These are phyloP conservation scores for Hepsetus odoe DNA, from an alignment of 2,113 vertebrate genomes.

Conservation along the genomic window DNA sequence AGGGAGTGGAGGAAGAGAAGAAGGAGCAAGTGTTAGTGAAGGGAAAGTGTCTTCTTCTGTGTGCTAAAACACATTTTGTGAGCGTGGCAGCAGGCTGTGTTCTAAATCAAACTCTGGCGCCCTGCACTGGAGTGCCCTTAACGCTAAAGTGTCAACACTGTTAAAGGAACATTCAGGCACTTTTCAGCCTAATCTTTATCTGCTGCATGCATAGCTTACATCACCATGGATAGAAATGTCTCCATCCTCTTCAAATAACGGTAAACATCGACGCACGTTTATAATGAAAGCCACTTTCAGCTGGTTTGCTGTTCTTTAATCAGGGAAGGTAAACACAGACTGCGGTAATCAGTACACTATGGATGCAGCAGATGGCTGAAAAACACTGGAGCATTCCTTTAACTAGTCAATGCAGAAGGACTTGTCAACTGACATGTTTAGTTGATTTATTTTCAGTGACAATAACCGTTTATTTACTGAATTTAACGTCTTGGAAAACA, in stretches of 20 bases:
- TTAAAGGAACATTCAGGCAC: not conserved
- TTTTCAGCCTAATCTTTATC: not conserved
- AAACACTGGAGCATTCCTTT: not conserved
- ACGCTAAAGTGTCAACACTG: not conserved
- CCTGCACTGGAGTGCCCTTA: not conserved
- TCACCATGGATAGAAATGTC: not conserved
- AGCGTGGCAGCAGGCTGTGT: constrained; percentile 2
- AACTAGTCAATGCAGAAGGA: not conserved
- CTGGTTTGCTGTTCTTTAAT: not conserved
- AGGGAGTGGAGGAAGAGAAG: constrained; percentile 47
- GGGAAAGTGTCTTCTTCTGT: constrained; percentile 7
- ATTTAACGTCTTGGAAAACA: too few species aligned
- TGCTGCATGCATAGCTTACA: not conserved
- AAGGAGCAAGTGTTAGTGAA: constrained; percentile 43
- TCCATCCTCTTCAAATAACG: not conserved
- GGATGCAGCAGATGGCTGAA: not conserved
- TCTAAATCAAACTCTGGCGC: constrained; percentile 3
- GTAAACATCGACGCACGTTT: too few species aligned
- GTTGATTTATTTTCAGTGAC: too few species aligned
- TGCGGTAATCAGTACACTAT: not conserved
- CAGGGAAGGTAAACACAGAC: not conserved
- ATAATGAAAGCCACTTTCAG: not conserved
- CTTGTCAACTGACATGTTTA: too few species aligned
- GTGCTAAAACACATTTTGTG: constrained; percentile 20
- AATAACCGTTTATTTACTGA: too few species aligned